Evolutionary conservation across 2,888 invertebrate genomes (phyloP).

Genomic region (Unio delphinus): DNA sequence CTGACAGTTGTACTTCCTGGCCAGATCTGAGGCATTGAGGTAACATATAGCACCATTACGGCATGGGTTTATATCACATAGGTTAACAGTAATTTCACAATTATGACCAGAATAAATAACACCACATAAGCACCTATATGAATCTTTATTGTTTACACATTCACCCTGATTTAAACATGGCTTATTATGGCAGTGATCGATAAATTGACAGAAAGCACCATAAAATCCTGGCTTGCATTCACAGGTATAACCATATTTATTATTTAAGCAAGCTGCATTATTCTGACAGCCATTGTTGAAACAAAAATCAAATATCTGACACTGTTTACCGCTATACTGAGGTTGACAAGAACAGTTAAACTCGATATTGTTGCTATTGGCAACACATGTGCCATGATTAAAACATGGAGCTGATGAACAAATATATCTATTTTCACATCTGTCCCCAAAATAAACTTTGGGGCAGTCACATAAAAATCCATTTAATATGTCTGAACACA

Average conservation of each 20-base stretch:
- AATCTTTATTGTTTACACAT: constrained; percentile 40
- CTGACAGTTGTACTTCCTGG: constrained; percentile 27
- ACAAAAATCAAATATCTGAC: constrained; percentile 59
- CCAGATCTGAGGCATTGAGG: constrained; percentile 24
- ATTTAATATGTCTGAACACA: constrained; percentile 43
- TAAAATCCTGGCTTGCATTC: constrained; percentile 48
- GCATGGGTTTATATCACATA: constrained; percentile 73
- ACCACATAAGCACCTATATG: constrained; percentile 49
- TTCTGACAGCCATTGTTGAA: constrained; percentile 49
- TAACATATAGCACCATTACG: constrained; percentile 58
- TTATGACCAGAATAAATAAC: constrained; percentile 47
- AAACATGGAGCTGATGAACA: constrained; percentile 60
- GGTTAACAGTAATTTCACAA: constrained; percentile 53
- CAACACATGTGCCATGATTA: constrained; percentile 58
- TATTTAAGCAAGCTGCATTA: constrained; percentile 51
- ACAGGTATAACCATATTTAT: constrained; percentile 45
- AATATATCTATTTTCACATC: constrained; percentile 50
- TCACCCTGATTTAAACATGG: constrained; percentile 50
- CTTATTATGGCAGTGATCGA: constrained; percentile 44
- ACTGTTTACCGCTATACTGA: constrained; percentile 53
- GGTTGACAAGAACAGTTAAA: constrained; percentile 54
- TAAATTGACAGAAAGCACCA: constrained; percentile 58
- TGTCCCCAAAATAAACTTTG: constrained; percentile 40
- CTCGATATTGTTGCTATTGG: constrained; percentile 31
- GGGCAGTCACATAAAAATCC: constrained; percentile 46